Base-by-base conservation (phyloP, 2,888 invertebrate species). In the Acanthococcus lagerstroemiae region DNA sequence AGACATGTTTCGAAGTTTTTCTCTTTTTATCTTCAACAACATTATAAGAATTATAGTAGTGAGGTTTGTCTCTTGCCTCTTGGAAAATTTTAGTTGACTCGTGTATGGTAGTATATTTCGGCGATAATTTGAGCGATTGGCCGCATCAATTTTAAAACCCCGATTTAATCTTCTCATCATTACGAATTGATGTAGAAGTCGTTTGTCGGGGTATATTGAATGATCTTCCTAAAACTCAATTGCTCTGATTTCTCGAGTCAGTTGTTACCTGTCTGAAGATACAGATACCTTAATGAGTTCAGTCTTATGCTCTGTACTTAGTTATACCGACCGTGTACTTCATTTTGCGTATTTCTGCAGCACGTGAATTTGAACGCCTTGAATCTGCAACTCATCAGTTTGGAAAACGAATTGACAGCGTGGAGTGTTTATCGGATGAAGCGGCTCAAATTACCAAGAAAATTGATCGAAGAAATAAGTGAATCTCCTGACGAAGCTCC, bases 361-460 rank as follows among this genome's bases (percentile, higher is more conserved):
- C 81, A 85, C 73, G 79, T 87, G 67, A 82, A 85, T 75, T 76
- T 87, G 69, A 77, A 78, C 67, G 80, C 81, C 9, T 73, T 87
- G 68, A 87, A 87, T 76, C 77, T 88, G 46, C 74, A 82, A 61
- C 73, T 88, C 55, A 76, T 84, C 55, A 81, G 89, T 75, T 78
- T 87, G 76, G 86, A 86, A 75, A 77, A 80, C 52, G 80, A 82
- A 70, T 77, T 88, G 69, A 85, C 86, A 67, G 92, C 93, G 21
- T 93, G 91, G 78, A 86, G 84, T 70, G 90, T 88, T 61, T 90
- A 92, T 76, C 83, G 92, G 73, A 83, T 88, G 65, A 83, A 84
- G 65, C 83, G 85, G 73, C 82, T 88, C 70, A 84, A 86, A 74
- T 85, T 88, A 12, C 83, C 87, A 46, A 77, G 83, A 72, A 81